These are phyloP conservation scores for Colostygia pectinataria DNA, from an alignment of 2,888 invertebrate species.

Conservation along the genomic window DNA sequence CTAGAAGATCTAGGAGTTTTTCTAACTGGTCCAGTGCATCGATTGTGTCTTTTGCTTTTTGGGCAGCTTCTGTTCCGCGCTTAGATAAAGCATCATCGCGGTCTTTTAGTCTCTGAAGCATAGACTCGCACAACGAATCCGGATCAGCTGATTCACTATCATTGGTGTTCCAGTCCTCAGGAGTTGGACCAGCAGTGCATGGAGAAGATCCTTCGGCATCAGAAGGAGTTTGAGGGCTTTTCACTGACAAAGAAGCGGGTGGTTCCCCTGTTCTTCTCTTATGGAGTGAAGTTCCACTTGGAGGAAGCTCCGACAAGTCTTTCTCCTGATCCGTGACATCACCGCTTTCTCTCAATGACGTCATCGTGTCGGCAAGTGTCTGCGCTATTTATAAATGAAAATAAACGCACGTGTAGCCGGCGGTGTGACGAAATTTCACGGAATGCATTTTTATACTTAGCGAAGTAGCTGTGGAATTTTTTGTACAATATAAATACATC, in stretches of 20 bases:
- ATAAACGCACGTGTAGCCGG: constrained; percentile 70
- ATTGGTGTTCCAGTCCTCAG: constrained; percentile 62
- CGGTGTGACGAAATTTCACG: constrained; percentile 53
- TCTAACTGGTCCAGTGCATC: constrained; percentile 91
- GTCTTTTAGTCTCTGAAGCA: constrained; percentile 68
- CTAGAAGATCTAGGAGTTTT: constrained; percentile 89
- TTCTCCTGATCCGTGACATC: constrained; percentile 58
- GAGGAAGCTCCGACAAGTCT: constrained; percentile 64
- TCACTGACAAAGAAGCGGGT: constrained; percentile 68
- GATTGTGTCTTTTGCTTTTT: constrained; percentile 82
- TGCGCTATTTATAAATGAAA: constrained; percentile 74
- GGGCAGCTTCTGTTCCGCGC: constrained; percentile 81
- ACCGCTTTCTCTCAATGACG: constrained; percentile 63
- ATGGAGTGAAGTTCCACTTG: constrained; percentile 71
- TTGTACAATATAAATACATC: constrained; percentile 13
- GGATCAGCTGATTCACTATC: constrained; percentile 61
- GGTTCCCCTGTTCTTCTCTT: constrained; percentile 72
- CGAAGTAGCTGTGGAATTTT: constrained; percentile 25
- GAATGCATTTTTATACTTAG: constrained; percentile 62
- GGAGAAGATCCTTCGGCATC: constrained; percentile 74
- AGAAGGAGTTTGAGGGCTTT: constrained; percentile 64
- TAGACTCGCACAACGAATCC: constrained; percentile 64
- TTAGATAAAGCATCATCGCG: constrained; percentile 73
- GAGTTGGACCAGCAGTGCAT: constrained; percentile 64
- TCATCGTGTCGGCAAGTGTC: constrained; percentile 59